Conservation (phyloP, 2,888 invertebrate genomes). For the Agriopis leucophaearia region DNA sequence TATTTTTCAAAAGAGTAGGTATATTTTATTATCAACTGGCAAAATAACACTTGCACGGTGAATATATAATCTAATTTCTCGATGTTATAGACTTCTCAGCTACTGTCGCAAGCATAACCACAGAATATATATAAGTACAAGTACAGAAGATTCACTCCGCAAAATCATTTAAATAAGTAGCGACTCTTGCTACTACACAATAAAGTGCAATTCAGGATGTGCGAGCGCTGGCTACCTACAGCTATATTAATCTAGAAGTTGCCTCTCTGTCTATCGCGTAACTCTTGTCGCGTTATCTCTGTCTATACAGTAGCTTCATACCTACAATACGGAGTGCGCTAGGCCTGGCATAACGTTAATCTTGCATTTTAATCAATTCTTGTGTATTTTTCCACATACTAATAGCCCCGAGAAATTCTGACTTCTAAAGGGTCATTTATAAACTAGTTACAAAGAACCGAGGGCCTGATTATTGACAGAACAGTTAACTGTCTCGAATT, state of each 20-base stretch:
- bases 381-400: conserved; percentile 22
- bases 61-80: too few species aligned
- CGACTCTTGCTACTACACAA: too few species aligned
- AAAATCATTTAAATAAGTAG: too few species aligned
- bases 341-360: neutral
- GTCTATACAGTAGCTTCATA: too few species aligned
- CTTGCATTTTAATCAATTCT: conserved; percentile 15
- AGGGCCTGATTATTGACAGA: conserved; percentile 18
- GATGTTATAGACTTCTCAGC: neutral
- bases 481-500: conserved; percentile 24
- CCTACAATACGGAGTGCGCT: too few species aligned
- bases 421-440: conserved; percentile 8
- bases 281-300: too few species aligned
- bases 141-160: too few species aligned
- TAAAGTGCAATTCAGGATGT: too few species aligned
- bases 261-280: too few species aligned
- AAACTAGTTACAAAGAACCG: conserved; percentile 17
- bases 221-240: too few species aligned
- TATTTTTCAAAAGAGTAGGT: neutral
- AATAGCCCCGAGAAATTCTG: conserved; percentile 8
- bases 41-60: neutral
- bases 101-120: conserved; percentile 13
- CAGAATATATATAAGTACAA: too few species aligned
- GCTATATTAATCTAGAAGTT: too few species aligned
- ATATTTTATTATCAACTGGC: neutral